Percentiles rank a stretch among this genome's conserved stretches.
Evolutionary conservation across 2,113 vertebrate species (phyloP).

Genomic region (Sitta europaea): DNA sequence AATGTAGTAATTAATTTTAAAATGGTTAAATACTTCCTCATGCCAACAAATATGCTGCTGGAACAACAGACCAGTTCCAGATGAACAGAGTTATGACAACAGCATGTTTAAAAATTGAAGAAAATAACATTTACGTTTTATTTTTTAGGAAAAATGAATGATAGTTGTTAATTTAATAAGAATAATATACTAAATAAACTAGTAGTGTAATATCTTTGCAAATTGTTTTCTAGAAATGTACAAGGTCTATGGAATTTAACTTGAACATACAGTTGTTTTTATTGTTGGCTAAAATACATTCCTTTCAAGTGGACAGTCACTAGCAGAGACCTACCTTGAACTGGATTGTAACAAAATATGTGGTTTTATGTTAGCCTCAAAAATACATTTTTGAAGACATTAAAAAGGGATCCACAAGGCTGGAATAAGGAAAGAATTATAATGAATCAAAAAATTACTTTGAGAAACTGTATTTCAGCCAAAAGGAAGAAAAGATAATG

Average conservation of each 20-base stretch:
- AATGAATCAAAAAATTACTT: not conserved
- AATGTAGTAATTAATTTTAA: not conserved
- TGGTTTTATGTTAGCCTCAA: not conserved
- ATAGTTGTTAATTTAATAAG: not conserved
- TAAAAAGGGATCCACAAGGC: not conserved
- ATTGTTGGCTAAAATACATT: not conserved
- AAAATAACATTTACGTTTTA: not conserved
- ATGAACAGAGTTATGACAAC: not conserved
- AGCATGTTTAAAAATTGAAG: not conserved
- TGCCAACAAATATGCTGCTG: not conserved
- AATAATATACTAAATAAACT: not conserved
- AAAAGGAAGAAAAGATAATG: not conserved
- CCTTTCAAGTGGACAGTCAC: not conserved
- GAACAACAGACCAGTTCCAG: not conserved
- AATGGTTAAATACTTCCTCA: not conserved
- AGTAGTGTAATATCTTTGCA: not conserved
- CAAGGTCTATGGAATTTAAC: not conserved
- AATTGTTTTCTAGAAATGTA: not conserved
- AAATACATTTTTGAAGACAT: not conserved
- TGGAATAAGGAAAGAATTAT: not conserved
- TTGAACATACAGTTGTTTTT: not conserved
- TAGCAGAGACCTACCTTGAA: not conserved
- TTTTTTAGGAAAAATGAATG: not conserved
- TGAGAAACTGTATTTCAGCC: not conserved
- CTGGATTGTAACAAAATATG: rapidly evolving